Percentiles rank a stretch among this genome's conserved stretches.
phyloP scores from a whole-genome alignment of 2,888 invertebrate genomes.

The Drosophila tripunctata region DNA sequence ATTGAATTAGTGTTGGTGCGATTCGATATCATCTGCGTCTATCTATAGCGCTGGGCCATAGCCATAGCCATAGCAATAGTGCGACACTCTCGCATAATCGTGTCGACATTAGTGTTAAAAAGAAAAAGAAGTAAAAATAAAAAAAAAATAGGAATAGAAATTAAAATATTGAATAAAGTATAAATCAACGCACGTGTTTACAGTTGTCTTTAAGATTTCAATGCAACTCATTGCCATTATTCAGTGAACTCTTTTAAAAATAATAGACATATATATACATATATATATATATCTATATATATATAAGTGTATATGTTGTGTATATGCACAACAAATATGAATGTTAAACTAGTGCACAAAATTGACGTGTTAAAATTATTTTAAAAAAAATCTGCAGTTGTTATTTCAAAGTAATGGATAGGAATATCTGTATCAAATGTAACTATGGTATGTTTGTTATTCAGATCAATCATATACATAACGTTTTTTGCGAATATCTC shows the following conservation, averaged over 20 bases:
- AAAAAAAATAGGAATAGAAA: no score
- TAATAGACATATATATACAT: neutral
- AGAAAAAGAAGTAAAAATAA: neutral
- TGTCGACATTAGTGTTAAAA: slow-evolving; percentile 4
- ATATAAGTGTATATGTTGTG: neutral
- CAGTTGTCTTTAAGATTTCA: neutral
- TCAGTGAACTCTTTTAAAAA: neutral
- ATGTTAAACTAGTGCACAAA: neutral
- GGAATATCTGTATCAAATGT: neutral
- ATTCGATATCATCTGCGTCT: slow-evolving; percentile 62
- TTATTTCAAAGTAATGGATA: slow-evolving; percentile 11
- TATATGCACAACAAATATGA: neutral
- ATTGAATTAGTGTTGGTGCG: slow-evolving; percentile 43
- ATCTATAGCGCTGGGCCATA: slow-evolving; percentile 63
- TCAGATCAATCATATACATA: no score
- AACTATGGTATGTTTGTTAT: slow-evolving; percentile 9
- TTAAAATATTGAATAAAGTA: slow-evolving; percentile 4
- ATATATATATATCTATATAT: slow-evolving; percentile 12
- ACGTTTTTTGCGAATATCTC: no score
- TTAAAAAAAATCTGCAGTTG: slow-evolving; percentile 13
- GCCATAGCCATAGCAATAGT: slow-evolving; percentile 41
- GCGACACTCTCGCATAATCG: slow-evolving; percentile 6
- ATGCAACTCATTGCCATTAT: neutral
- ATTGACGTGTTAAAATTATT: neutral
- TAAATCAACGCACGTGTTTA: neutral